Base-by-base conservation (phyloP, 2,888 invertebrate species). In the Agrypnus murinus region DNA sequence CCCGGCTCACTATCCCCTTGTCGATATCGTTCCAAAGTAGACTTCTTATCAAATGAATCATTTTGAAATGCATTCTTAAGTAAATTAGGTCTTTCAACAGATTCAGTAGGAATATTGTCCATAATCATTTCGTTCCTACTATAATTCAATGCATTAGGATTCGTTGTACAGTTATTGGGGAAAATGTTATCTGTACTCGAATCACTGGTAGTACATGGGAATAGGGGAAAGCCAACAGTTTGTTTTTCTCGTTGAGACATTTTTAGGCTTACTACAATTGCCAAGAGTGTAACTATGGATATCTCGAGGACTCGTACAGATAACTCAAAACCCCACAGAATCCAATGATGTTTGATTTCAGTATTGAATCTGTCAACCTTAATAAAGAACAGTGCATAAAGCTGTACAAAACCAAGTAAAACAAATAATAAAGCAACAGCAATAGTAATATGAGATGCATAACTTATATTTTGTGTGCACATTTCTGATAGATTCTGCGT, bases 271-370 rank as follows among this genome's bases (percentile, higher is more conserved):
- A 95, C 94, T 8, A 97, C 95, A 90, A 95, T 96, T 0, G 94
- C 93, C 77, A 96, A 88, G 64, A 95, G 88, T 3, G 93, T 92
- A 77, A 96, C 94, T 80, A 97, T 93, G n/a, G 93, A 91, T 50
- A 97, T 91, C 86, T 97, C 97, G 62, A 96, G 90, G 5, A 96
- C 87, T 25, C 97, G 90, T 60, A 96, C 89, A 0, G 93, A 93
- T 81, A 95, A 92, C 82, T 97, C 95, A 86, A 95, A 96, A 15
- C 94, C 93, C 95, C 96, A 97, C 88, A 96, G 93, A 2, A 96
- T 88, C 97, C 97, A 97, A 72, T 92, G 92, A 78, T 92, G 91
- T 78, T 92, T 92, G 0, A 89, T 88, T 86, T 90, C 89, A 66
- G 86, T 88, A 15, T 88, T 88, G 78, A 85, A 85, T 40, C 82